Base-by-base conservation (phyloP, 2,797 vertebrate genomes). In the Varecia variegata region DNA sequence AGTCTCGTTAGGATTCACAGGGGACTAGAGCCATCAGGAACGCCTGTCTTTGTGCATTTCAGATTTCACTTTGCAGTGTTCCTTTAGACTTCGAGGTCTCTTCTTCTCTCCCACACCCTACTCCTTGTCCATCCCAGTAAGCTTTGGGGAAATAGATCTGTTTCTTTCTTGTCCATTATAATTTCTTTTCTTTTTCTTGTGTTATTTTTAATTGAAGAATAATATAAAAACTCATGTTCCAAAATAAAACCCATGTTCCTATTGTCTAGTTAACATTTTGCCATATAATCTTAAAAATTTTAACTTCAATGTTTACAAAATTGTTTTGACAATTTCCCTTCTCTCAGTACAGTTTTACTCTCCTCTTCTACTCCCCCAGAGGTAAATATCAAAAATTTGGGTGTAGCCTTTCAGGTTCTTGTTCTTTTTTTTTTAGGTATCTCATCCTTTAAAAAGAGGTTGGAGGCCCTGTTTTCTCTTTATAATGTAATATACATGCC, bases 361-460 rank as follows among this genome's bases (percentile, higher is more conserved):
- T 95, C 18, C 12, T 65, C 23, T 88, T 70, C 13, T 94, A 13
- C 45, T 95, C 8, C 74, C 71, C 18, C 70, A 60, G 62, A 92
- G 60, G 45, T 94, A 82, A 88, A 95, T 95, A 47, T 94, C 45
- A 91, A 95, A 58, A 88, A 90, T 90, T 95, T 79, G 4, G 0
- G 0, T 76, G 11, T 87, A 81, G 73, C 30, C 56, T 94, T 92
- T 58, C 12, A 82, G 43, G 52, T 30, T 35, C 2, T 60, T 60
- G 58, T 82, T 83, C 84, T 20, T 32, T 40, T 13, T 68, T 87
- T 88, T 88, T 43, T 7, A 92, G 79, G 38, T 83, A 76, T 74
- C 35, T 84, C n/a, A 90, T 70, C 1, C 38, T 92, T 85, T 95
- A 86, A 93, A 92, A 82, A 65, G 43, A 90, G 14, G 38, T 67